Evolutionary conservation across 2,113 vertebrate genomes (phyloP), one percentile per base, ranked within the genome.

Genomic region (Limnothrissa miodon): DNA sequence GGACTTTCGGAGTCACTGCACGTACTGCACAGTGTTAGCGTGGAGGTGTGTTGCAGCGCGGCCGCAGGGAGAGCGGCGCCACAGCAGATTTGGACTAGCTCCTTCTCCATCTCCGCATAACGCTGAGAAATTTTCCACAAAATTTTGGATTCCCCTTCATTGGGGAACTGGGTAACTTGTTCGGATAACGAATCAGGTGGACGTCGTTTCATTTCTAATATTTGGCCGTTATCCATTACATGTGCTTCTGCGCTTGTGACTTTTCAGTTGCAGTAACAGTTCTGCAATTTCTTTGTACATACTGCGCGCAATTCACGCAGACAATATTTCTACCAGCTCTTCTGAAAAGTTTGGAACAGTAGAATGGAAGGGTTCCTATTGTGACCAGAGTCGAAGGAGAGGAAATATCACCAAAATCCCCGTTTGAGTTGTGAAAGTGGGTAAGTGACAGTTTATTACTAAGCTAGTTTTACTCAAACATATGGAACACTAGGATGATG

Each of bases 11-110:
- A 74, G 66, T 74, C 66, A 36, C 29, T 74, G 66, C 66, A 74
- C 66, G 66, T 74, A 74, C 33, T 0, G 10, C 66, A 33, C 66
- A 33, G 66, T 36, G 36, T 29, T 74, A 74, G 66, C 66, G 66
- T 74, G 66, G 66, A 74, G 66, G 66, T 74, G 66, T 74, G 66
- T 74, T 74, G 66, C 66, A 74, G 29, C 66, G 66, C 29, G 15
- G 66, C 66, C 11, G 66, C 36, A 74, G 66, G 66, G 66, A 33
- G 66, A 74, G 66, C 29, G 66, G 25, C 66, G 66, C 66, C 66
- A 74, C 29, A 36, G 33, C 66, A 74, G 1, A 39, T 74, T 74
- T 74, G 66, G 80, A 84, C 44, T 10, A 25, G 29, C 36, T 79
- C 70, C 53, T 44, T 59, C 74, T 79, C 25, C 29, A 39, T 74